Percentiles rank a stretch among this genome's conserved stretches.
These are phyloP conservation scores for Leptonema lineaticorne DNA, from an alignment of 1,140 invertebrate species.

Conservation along the genomic window DNA sequence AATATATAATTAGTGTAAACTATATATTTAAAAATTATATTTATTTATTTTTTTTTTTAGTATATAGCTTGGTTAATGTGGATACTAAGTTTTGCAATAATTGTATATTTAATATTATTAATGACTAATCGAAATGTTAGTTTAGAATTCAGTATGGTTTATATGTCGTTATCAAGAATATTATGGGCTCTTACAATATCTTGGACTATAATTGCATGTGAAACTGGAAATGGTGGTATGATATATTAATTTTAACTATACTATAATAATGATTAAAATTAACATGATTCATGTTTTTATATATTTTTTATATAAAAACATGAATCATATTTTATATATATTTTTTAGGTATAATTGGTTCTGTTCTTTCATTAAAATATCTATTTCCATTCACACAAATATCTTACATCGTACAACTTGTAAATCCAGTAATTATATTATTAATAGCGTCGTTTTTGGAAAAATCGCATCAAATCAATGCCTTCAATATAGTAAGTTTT, in stretches of 20 bases:
- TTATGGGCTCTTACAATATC: constrained; percentile 54
- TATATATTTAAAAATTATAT: background rate
- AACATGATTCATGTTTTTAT: background rate
- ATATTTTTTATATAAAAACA: background rate
- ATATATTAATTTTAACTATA: constrained; percentile 12
- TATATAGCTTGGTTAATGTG: background rate
- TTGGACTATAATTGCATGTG: constrained; percentile 56
- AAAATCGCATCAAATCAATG: background rate
- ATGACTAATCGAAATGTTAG: constrained; percentile 25
- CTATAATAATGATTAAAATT: background rate
- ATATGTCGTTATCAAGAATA: constrained; percentile 50
- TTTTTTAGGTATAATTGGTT: constrained; percentile 49
- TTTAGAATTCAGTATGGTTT: constrained; percentile 48
- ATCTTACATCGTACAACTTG: constrained; percentile 55
- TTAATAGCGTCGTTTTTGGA: background rate
- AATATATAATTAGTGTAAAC: background rate
- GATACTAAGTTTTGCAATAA: background rate
- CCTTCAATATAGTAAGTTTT: background rate
- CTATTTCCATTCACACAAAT: constrained; percentile 56
- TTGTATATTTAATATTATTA: background rate
- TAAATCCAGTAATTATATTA: constrained; percentile 51
- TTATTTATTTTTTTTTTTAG: background rate
- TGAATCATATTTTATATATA: constrained; percentile 42
- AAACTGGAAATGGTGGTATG: constrained; percentile 50
- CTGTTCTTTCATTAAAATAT: constrained; percentile 49